These are phyloP conservation scores for Numida meleagris DNA, from an alignment of 2,113 vertebrate species.

Conservation along the genomic window DNA sequence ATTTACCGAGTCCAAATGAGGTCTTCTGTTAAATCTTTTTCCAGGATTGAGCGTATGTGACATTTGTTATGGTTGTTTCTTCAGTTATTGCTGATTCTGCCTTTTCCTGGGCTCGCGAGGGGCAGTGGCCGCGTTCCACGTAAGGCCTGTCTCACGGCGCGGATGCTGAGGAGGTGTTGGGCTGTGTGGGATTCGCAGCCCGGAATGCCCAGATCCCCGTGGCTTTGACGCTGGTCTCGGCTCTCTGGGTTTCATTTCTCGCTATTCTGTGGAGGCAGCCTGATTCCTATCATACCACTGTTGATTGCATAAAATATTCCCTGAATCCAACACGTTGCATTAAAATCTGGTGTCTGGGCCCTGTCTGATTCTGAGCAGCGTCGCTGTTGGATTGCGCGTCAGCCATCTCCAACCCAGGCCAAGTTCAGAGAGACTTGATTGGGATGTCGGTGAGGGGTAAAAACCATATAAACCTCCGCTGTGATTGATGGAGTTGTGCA, in stretches of 20 bases:
- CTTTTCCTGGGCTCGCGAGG: accelerated
- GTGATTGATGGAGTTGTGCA: constrained; percentile 58
- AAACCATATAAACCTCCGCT: constrained; percentile 29
- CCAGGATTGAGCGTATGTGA: not conserved
- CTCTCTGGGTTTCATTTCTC: not conserved
- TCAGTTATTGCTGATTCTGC: not conserved
- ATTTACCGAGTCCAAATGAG: not conserved
- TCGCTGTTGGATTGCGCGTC: constrained; percentile 41
- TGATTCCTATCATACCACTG: constrained; percentile 69
- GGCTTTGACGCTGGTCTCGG: not conserved
- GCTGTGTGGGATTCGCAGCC: not conserved
- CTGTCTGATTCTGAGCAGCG: constrained; percentile 62
- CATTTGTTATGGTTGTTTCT: not conserved
- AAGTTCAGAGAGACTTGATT: constrained; percentile 38
- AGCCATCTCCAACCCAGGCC: constrained; percentile 29
- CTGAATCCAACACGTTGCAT: constrained; percentile 59
- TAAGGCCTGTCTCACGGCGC: accelerated
- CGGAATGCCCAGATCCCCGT: not conserved
- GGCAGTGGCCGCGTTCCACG: not conserved
- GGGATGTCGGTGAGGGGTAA: constrained; percentile 64
- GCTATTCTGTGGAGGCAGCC: constrained; percentile 22
- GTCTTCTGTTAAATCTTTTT: not conserved
- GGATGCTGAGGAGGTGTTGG: not conserved
- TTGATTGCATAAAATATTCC: constrained; percentile 70
- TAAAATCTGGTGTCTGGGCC: constrained; percentile 67